Conservation (phyloP, 2,888 invertebrate species). For the Lepidochitona cinerea region DNA sequence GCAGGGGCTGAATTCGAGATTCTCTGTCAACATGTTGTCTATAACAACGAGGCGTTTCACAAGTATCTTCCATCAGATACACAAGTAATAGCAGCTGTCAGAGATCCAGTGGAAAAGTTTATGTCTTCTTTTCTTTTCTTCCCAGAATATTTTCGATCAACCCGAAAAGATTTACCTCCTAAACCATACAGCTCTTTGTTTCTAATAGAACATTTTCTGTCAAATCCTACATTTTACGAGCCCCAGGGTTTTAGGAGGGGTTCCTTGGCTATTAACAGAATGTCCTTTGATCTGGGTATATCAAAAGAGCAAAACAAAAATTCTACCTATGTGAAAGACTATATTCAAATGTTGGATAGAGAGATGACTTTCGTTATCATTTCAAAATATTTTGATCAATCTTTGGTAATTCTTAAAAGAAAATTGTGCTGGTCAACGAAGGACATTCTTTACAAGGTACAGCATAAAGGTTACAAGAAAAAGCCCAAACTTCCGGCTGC, state of each 20-base stretch:
- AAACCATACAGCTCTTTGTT: not conserved
- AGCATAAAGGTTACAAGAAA: not conserved
- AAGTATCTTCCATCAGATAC: not conserved
- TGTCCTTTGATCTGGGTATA: not conserved
- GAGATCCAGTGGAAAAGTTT: not conserved
- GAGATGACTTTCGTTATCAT: not conserved
- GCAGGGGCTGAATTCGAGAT: not conserved
- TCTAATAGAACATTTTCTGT: not conserved
- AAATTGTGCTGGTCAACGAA: conserved; percentile 4
- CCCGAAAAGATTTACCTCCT: too few species aligned
- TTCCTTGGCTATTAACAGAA: not conserved
- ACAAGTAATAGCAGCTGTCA: not conserved
- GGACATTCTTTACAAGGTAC: not conserved
- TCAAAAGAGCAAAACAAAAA: not conserved
- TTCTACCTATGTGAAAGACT: not conserved
- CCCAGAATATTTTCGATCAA: not conserved
- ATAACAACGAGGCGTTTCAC: not conserved
- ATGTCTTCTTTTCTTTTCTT: not conserved
- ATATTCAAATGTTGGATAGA: not conserved
- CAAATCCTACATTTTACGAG: not conserved
- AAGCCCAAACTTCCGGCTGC: not conserved
- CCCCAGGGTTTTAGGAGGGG: not conserved
- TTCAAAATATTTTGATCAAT: not conserved
- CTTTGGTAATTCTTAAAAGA: conserved; percentile 1
- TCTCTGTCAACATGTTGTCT: not conserved